Base-by-base conservation (phyloP, 2,797 vertebrate species). In the Etheostoma perlongum region DNA sequence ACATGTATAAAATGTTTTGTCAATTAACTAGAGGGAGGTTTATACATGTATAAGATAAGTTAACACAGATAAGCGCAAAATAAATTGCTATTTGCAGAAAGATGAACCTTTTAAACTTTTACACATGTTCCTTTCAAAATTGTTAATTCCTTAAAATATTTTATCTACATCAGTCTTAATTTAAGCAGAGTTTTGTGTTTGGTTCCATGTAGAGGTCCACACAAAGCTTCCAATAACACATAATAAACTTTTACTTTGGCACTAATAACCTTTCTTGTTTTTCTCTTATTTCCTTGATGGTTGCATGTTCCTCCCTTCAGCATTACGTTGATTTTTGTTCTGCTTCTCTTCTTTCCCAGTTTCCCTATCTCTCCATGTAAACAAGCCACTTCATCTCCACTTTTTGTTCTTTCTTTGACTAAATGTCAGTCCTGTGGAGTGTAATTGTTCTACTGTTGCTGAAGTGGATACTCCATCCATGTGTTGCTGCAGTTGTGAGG, bases 251-350 rank as follows among this genome's bases (percentile, higher is more conserved):
- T 93, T 84, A 78, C 47, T 90, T 86, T 93, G 84, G 83, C 90
- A 95, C 95, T 96, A 96, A 96, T 95, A 85, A 70, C 75, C 53
- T 81, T 78, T 71, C 54, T 85, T 83, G 83, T 80, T 79, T 68
- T 79, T 93, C 91, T 95, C 91, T 95, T 95, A 82, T 94, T 83
- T 86, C 86, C 33, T 84, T 53, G 65, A 84, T 78, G 83, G 66
- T 68, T 85, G 89, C 94, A 91, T 83, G 91, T 64, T 85, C 81
- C 79, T 72, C 77, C 79, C 83, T 89, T 46, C 79, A 98, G 97
- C 96, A 95, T 95, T 97, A 96, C 53, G 96, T 97, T 96, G 95
- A 97, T 95, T 97, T 97, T 90, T 97, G 96, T 95, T 97, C 96
- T 92, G 92, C 96, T 90, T 97, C 96, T 94, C 96, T 97, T 96